A percentile compares a stretch with the other conserved stretches of the same genome.
These are phyloP conservation scores for Drosophila mojavensis DNA, from an alignment of 1,140 invertebrate species.

Conservation along the genomic window DNA sequence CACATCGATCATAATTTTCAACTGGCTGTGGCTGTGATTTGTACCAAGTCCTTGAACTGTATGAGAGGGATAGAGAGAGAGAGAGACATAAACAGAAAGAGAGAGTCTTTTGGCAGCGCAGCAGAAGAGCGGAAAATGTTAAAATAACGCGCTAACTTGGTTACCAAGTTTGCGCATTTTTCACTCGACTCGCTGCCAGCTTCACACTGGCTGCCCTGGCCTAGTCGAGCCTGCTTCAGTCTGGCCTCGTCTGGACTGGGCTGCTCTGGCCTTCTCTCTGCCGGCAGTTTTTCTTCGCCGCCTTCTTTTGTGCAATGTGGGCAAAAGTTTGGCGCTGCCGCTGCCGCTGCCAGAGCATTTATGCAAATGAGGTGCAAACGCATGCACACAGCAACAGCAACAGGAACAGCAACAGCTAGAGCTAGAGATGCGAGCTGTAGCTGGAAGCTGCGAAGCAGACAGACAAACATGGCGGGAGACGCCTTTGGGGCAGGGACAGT, in stretches of 20 bases:
- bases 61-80: background rate
- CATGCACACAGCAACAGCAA: conserved; percentile 59
- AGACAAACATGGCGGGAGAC: conserved; percentile 54
- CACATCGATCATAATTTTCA: conserved; percentile 80
- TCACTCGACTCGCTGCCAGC: conserved; percentile 66
- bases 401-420: conserved; percentile 2
- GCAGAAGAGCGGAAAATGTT: conserved; percentile 78
- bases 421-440: background rate
- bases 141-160: conserved; percentile 83
- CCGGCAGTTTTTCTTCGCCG: conserved; percentile 51
- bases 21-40: conserved; percentile 75
- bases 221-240: background rate
- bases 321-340: conserved; percentile 67
- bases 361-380: conserved; percentile 81
- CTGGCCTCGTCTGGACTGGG: background rate
- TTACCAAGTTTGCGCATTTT: conserved; percentile 82
- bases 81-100: background rate
- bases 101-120: conserved; percentile 16
- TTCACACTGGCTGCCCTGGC: conserved; percentile 15
- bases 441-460: conserved; percentile 7
- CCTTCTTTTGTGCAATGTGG: conserved; percentile 74
- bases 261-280: conserved; percentile 1
- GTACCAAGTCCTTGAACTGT: conserved; percentile 69
- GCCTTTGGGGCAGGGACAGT: conserved; percentile 38
- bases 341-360: conserved; percentile 71